Percentiles rank a stretch among this genome's conserved stretches.
phyloP scores from a whole-genome alignment of 2,113 vertebrate genomes.

The Lethenteron reissneri region DNA sequence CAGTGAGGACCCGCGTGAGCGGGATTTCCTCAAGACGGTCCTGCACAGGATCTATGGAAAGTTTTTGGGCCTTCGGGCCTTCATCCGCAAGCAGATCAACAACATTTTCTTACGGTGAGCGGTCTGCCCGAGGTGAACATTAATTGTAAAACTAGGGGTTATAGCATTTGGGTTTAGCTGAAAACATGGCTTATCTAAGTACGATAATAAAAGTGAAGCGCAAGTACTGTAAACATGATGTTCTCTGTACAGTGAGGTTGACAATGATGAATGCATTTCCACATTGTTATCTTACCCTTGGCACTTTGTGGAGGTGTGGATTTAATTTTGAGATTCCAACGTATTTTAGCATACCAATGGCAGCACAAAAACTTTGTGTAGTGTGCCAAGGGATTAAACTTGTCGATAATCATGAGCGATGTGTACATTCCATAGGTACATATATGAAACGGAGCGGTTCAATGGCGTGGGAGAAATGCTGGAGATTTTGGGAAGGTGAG shows the following conservation, averaged over 20 bases:
- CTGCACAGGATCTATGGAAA: slow-evolving; percentile 92
- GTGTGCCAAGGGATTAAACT: slow-evolving; percentile 2
- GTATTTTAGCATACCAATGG: neutral
- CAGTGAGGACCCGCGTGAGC: slow-evolving; percentile 87
- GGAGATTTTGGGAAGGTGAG: slow-evolving; percentile 47
- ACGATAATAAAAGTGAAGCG: too few relatives aligned
- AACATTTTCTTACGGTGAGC: slow-evolving; percentile 85
- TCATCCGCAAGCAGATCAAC: slow-evolving; percentile 98
- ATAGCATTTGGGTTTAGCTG: too few relatives aligned
- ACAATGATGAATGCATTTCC: too few relatives aligned
- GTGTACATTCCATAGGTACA: slow-evolving; percentile 26
- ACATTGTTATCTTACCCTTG: too few relatives aligned
- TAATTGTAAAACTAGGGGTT: neutral
- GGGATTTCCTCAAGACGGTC: slow-evolving; percentile 87
- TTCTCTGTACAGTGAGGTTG: too few relatives aligned
- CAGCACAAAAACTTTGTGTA: neutral
- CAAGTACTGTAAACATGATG: too few relatives aligned
- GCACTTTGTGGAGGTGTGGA: too few relatives aligned
- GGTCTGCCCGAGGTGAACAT: neutral
- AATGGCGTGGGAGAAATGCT: slow-evolving; percentile 52
- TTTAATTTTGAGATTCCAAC: too few relatives aligned
- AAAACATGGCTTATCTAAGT: too few relatives aligned
- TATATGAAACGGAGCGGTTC: slow-evolving; percentile 55
- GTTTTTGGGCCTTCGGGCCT: slow-evolving; percentile 79
- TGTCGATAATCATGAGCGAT: neutral